Evolutionary conservation across 2,888 invertebrate species (phyloP), one percentile per base, ranked within the genome.

Genomic region (Galeopsomyia nigrocyanea): DNA sequence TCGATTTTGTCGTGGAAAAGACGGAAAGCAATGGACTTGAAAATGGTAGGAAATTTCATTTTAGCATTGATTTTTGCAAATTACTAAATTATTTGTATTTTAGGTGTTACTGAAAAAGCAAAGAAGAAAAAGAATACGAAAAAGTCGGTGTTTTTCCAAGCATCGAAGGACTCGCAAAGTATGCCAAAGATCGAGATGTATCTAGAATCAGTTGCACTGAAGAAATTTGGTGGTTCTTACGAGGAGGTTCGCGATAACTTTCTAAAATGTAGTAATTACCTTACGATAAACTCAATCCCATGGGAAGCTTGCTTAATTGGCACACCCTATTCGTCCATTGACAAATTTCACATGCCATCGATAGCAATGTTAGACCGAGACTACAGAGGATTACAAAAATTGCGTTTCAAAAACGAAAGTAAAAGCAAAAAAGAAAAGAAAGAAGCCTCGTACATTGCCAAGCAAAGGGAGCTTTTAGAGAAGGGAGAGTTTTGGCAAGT

Each of bases 401-500:
- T 75, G 7, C 72, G 75, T 3, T 60, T 22, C 17, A 17, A 46
- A 49, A 61, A 49, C 21, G 26, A 17, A 3, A 3, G 31, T 9
- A 17, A 46, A 46, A 58, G 9, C 16, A 51, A 51, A 7, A 61
- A 60, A 14, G 60, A 60, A 17, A 60, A 60, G 3, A 47, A 58
- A 58, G 26, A 17, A 39, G 39, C 9, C n/a, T 26, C 31, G 13
- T 6, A 9, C 31, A 6, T 2, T 21, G 50, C 46, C 55, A 66
- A n/a, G 53, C 75, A 72, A 19, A 57, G 14, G 14, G 71, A 72
- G 14, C 19, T 47, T 14, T 39, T 75, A 57, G 55, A 19, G 2
- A 75, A 70, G 39, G 68, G 72, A 2, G 75, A 75, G 16, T 75
- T 69, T 22, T 75, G 72, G 75, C 9, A 47, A 31, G 75, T 47